Base-by-base conservation (phyloP, 2,113 vertebrate genomes). In the Aptenodytes forsteri region DNA sequence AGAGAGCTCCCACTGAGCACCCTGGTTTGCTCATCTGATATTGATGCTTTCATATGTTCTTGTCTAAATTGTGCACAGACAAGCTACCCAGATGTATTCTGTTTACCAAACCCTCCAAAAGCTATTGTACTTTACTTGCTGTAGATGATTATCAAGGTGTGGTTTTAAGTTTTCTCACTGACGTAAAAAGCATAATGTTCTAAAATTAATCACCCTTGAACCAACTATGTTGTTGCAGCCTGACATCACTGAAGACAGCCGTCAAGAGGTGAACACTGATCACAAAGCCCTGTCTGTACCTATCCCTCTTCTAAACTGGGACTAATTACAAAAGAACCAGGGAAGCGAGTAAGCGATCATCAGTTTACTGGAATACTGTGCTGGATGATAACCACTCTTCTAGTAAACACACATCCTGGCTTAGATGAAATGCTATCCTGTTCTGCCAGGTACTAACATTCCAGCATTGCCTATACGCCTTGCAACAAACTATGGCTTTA, bases 301-400 rank as follows among this genome's bases (percentile, higher is more conserved):
- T 46, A 36, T 27, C 30, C 40, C 70, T 52, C 42, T 81, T 83
- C 83, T 67, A 42, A 66, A 88, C 27, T 40, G 27, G 32, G n/a
- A 55, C 29, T 54, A 76, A 30, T 20, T 7, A 90, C 44, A 88
- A 82, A 77, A 65, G 34, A 80, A 73, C 62, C 7, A 70, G 64
- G 78, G 38, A 83, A 83, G 26, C 1, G 2, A 75, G 70, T 23
- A 59, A 84, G 16, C 0, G 0, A 42, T 84, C 7, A 0, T 44
- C 85, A 64, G 2, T 67, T 72, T 80, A 84, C 34, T 38, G 67
- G 59, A 86, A 61, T 83, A 84, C 26, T 58, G 32, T 87, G 58
- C 50, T 80, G 58, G 54, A 73, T 52, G 42, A 78, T n/a, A n/a
- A 82, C 81, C 7, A 20, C 6, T 47, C 29, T 88, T 66, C 47